Percentiles rank a stretch among this genome's conserved stretches.
Evolutionary conservation across 2,797 vertebrate species (phyloP).

Genomic region (Sternotherus odoratus): DNA sequence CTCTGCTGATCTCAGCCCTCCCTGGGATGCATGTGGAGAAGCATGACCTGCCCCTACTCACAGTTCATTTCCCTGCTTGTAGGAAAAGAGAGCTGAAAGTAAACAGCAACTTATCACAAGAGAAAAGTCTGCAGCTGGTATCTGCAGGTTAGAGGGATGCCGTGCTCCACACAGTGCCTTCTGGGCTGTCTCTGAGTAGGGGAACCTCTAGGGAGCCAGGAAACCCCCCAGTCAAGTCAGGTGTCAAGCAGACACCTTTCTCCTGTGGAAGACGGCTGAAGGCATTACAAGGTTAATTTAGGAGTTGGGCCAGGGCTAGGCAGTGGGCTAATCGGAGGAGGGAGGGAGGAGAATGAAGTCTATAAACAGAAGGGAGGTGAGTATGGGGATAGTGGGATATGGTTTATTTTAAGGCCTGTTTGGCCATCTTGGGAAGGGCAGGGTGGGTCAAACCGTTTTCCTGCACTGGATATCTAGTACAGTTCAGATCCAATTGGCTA

Average conservation of each 20-base stretch:
- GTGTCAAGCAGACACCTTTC: neutral
- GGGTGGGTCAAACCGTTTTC: constrained; percentile 54
- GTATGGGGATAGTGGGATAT: constrained; percentile 5
- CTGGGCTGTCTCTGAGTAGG: neutral
- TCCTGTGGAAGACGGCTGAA: rapidly evolving
- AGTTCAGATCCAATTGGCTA: constrained; percentile 66
- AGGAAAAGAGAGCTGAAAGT: neutral
- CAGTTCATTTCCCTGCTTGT: neutral
- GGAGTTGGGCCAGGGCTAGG: rapidly evolving
- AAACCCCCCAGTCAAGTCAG: neutral
- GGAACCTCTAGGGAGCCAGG: neutral
- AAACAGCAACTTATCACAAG: neutral
- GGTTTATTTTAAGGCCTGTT: constrained; percentile 65
- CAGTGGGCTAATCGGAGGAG: neutral
- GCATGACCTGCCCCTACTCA: neutral
- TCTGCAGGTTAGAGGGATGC: rapidly evolving
- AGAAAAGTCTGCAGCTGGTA: rapidly evolving
- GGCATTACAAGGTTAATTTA: neutral
- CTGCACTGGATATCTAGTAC: constrained; percentile 63
- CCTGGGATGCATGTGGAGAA: neutral
- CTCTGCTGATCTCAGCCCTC: neutral
- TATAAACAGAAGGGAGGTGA: neutral
- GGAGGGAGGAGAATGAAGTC: rapidly evolving
- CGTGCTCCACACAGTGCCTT: neutral
- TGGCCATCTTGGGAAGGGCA: constrained; percentile 51